A percentile compares a stretch with the other conserved stretches of the same genome.
These are phyloP conservation scores for Coecobrya sp. DNA, from an alignment of 2,888 invertebrate species.

Conservation along the genomic window DNA sequence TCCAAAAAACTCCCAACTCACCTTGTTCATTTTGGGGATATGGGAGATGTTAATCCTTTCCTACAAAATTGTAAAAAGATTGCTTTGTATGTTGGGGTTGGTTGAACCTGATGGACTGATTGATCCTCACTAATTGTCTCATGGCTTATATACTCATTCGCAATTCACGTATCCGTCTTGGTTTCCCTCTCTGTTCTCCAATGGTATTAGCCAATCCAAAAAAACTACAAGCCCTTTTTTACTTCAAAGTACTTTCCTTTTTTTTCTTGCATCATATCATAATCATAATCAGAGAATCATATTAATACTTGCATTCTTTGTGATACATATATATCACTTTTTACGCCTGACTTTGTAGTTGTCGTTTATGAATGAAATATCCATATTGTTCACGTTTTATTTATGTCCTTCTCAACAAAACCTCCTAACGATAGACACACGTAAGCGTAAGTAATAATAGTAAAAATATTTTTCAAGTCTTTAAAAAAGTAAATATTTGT, in stretches of 20 bases:
- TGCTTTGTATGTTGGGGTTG: not conserved
- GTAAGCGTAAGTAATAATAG: not conserved
- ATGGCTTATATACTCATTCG: conserved; percentile 13
- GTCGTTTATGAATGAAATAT: conserved; percentile 7
- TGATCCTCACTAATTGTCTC: conserved; percentile 37
- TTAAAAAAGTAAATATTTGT: not conserved
- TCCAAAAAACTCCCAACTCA: not conserved
- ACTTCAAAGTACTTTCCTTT: not conserved
- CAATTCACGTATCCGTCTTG: not conserved
- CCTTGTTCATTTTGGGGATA: conserved; percentile 32
- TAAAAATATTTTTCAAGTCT: not conserved
- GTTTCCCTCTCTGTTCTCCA: not conserved
- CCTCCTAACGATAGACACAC: not conserved
- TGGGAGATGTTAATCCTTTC: not conserved
- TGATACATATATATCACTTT: conserved; percentile 3
- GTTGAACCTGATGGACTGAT: conserved; percentile 46
- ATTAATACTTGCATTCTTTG: conserved; percentile 11
- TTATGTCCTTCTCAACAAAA: conserved; percentile 22
- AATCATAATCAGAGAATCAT: conserved; percentile 21
- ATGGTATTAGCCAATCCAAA: not conserved
- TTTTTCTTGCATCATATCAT: conserved; percentile 21
- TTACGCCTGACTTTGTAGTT: conserved; percentile 2
- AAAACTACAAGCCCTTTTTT: conserved; percentile 1
- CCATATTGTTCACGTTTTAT: conserved; percentile 34
- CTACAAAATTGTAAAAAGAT: conserved; percentile 6